Evolutionary conservation across 2,113 vertebrate genomes (phyloP).

Genomic region (Heterotilapia buettikoferi): DNA sequence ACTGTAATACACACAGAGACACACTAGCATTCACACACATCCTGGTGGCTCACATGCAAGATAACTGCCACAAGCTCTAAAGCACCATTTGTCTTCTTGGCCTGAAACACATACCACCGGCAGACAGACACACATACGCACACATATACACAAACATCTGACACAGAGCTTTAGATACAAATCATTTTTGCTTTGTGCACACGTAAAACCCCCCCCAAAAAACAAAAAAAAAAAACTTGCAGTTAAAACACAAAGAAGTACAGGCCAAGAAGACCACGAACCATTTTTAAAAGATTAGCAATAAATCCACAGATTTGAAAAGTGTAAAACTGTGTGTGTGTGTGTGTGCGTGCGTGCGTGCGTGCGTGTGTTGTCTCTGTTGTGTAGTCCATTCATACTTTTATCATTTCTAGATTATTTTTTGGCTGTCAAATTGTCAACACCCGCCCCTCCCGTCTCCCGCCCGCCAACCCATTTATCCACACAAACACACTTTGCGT

Average conservation of each 20-base stretch:
- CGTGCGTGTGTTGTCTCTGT: neutral
- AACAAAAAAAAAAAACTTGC: neutral
- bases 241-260: neutral
- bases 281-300: neutral
- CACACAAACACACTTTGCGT: neutral
- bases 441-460: neutral
- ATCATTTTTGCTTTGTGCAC: neutral
- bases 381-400: neutral
- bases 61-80: neutral
- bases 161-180: neutral
- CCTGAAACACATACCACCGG: neutral
- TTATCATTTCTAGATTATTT: conserved; percentile 7
- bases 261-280: neutral
- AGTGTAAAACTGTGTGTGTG: neutral
- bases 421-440: conserved; percentile 13
- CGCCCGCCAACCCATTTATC: neutral
- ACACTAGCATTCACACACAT: neutral
- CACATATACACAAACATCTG: neutral
- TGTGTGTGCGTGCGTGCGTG: neutral
- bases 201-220: neutral
- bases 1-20: neutral
- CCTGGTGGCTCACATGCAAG: neutral
- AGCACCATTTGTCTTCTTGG: conserved; percentile 4
- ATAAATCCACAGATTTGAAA: neutral
- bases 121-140: neutral